Evolutionary conservation across 2,113 vertebrate genomes (phyloP).

Genomic region (Grantiella picta): DNA sequence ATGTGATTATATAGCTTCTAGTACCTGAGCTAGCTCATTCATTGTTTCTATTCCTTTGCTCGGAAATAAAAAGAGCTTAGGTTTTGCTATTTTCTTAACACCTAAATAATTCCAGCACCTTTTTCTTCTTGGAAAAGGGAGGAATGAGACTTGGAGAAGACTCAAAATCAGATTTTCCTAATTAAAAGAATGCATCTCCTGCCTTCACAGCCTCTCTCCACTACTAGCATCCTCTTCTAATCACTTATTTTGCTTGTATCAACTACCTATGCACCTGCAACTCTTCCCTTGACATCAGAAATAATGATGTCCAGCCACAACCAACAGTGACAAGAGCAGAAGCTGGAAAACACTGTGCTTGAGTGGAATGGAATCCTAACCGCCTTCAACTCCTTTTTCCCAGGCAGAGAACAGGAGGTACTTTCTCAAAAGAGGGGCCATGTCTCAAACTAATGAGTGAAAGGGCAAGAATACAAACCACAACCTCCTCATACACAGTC

Average conservation of each 20-base stretch:
- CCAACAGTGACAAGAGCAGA: background rate
- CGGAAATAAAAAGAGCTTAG: background rate
- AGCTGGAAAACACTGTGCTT: background rate
- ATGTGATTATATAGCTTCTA: constrained; percentile 34
- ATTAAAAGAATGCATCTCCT: background rate
- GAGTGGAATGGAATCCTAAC: background rate
- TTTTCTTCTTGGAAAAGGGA: background rate
- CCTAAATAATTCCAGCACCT: background rate
- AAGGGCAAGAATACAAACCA: background rate
- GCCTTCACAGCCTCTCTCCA: background rate
- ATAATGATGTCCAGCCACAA: background rate
- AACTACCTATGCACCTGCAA: background rate
- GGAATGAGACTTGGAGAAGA: background rate
- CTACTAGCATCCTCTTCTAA: background rate
- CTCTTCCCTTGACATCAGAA: background rate
- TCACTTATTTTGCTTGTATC: background rate
- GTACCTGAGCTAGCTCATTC: constrained; percentile 17
- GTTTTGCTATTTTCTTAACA: background rate
- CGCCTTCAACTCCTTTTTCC: background rate
- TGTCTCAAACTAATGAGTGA: background rate
- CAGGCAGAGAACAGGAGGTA: background rate
- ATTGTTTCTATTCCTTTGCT: background rate
- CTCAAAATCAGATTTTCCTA: background rate
- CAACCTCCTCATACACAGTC: background rate
- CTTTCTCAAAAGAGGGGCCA: background rate